Evolutionary conservation across 2,797 vertebrate species (phyloP).

Genomic region (Threskiornis aethiopicus): DNA sequence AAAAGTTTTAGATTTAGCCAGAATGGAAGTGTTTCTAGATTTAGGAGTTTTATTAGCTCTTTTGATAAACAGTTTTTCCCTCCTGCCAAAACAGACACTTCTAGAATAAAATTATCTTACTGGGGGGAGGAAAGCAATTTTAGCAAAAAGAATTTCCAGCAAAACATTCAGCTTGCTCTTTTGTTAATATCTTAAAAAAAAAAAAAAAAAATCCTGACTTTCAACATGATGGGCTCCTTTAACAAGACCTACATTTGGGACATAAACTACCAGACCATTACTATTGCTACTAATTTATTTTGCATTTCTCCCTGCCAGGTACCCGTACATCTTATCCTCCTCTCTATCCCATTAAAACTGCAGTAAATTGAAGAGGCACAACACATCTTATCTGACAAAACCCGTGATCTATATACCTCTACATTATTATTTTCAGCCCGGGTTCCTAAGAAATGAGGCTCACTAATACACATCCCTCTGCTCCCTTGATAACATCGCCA

Average conservation of each 20-base stretch:
- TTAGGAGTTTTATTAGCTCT: conserved; percentile 16
- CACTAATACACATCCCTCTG: background rate
- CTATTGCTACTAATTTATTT: background rate
- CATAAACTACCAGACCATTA: background rate
- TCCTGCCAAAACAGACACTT: conserved; percentile 3
- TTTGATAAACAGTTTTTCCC: conserved; percentile 4
- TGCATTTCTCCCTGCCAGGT: background rate
- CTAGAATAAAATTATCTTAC: conserved; percentile 4
- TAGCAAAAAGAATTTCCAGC: background rate
- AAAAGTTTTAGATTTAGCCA: background rate
- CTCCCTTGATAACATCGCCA: background rate
- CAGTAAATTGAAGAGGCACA: conserved; percentile 8
- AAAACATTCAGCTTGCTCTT: background rate
- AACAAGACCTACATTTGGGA: background rate
- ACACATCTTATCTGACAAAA: conserved; percentile 11
- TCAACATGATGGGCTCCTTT: background rate
- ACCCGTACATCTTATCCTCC: background rate
- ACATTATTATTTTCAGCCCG: background rate
- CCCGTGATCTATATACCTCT: background rate
- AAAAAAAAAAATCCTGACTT: background rate
- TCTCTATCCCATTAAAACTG: background rate
- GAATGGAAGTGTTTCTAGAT: background rate
- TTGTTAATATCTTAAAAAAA: background rate
- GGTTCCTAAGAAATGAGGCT: background rate
- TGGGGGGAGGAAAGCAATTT: background rate